Evolutionary conservation across 2,888 invertebrate species (phyloP), one percentile per base, ranked within the genome.

Genomic region (Acleris sparsana): DNA sequence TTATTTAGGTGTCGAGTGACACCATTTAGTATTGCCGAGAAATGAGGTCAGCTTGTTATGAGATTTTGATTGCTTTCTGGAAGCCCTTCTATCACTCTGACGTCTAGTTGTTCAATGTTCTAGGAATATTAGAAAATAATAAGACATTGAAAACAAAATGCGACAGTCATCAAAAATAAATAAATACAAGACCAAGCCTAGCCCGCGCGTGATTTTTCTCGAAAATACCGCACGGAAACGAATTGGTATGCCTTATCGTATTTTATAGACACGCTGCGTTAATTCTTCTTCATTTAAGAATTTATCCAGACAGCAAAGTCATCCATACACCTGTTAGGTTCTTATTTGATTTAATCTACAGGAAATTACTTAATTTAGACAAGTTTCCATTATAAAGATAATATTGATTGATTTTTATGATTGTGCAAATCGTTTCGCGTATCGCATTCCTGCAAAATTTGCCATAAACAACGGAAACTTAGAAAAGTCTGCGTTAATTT

Each of bases 381-480:
- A 55, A 58, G 25, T 59, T 49, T 62, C 62, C 43, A 53, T 62
- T 55, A 65, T 29, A 44, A 39, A 43, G 69, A 49, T 64, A 61
- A 58, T 39, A 53, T 52, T 53, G 67, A 68, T 69, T 49, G 63
- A 64, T 67, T 62, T 59, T 48, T 39, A 44, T 53, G 59, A 71
- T 70, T 69, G 64, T 16, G 29, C 39, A 61, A 66, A 68, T 68
- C 39, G 25, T 44, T 62, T 69, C 61, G 64, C 3, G 3, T 49
- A 49, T 39, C 43, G 46, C 55, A 63, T 71, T 73, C 69, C 69
- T 57, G 65, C 22, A 61, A 71, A 77, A 74, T 72, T 73, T 13
- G 20, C 18, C 20, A n/a, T 52, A 61, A 39, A 56, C 22, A 46
- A 11, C 39, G 46, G 56, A 52, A 57, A 17, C 39, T 56, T 39